Conservation (phyloP, 2,113 vertebrate genomes). For the Grammomys surdaster region DNA sequence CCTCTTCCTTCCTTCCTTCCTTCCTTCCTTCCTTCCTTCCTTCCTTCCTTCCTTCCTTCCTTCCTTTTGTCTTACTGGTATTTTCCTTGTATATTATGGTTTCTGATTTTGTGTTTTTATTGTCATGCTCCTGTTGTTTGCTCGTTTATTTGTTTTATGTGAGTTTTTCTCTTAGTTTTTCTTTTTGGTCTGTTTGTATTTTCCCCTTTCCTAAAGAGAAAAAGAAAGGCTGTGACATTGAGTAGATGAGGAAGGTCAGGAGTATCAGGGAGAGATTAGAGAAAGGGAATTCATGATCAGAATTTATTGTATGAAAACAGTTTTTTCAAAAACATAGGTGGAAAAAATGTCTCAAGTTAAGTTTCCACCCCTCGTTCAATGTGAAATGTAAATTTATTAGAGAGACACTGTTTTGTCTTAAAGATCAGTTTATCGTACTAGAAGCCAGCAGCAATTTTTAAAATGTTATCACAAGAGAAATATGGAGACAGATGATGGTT, state of each 20-base stretch:
- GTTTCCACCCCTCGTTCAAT: slow-evolving; percentile 54
- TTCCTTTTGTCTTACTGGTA: not conserved
- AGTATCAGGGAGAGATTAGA: not conserved
- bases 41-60: too few species aligned
- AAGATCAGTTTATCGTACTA: slow-evolving; percentile 46
- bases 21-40: too few species aligned
- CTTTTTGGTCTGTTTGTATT: not conserved
- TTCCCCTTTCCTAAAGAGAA: not conserved
- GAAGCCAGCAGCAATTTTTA: slow-evolving; percentile 71
- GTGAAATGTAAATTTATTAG: slow-evolving; percentile 36
- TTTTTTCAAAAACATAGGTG: not conserved
- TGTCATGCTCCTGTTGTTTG: not conserved
- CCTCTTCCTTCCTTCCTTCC: too few species aligned
- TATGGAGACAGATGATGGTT: slow-evolving; percentile 58
- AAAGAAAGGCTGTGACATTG: not conserved
- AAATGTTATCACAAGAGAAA: slow-evolving; percentile 73
- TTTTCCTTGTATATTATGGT: not conserved
- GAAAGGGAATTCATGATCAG: too few species aligned
- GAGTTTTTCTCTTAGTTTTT: not conserved
- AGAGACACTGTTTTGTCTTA: slow-evolving; percentile 57
- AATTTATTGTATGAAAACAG: not conserved
- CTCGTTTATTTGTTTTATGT: not conserved
- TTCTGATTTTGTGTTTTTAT: not conserved
- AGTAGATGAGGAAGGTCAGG: not conserved
- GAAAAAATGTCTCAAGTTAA: slow-evolving; percentile 25